Conservation (phyloP, 2,888 invertebrate genomes). For the Melieria picta region DNA sequence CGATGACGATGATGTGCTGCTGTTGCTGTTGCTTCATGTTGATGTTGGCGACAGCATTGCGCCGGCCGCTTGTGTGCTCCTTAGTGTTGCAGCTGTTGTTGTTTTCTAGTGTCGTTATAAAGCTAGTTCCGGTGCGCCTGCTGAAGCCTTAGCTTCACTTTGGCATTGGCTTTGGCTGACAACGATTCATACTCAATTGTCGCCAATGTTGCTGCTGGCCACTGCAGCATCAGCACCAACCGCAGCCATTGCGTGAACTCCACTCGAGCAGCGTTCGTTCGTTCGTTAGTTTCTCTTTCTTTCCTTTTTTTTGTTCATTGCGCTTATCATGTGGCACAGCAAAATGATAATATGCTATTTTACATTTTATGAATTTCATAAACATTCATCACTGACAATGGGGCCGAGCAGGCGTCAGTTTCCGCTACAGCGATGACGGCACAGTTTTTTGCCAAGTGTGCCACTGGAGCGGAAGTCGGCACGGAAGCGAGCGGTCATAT, state of each 20-base stretch:
- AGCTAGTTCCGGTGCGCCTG: neutral
- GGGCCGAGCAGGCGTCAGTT: neutral
- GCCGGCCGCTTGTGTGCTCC: neutral
- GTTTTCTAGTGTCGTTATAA: slow-evolving; percentile 1
- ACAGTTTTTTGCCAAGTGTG: slow-evolving; percentile 17
- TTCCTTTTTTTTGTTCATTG: slow-evolving; percentile 10
- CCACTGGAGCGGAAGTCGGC: slow-evolving; percentile 21
- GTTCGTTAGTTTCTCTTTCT: too few species aligned
- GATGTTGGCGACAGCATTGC: slow-evolving; percentile 4
- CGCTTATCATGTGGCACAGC: slow-evolving; percentile 30
- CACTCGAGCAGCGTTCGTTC: too few species aligned
- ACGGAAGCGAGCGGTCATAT: slow-evolving; percentile 12
- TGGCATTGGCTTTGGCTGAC: neutral
- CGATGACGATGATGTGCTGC: neutral
- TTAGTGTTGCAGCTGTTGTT: slow-evolving; percentile 7
- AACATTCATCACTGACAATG: slow-evolving; percentile 41
- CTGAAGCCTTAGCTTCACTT: neutral
- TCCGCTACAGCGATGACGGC: neutral
- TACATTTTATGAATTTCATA: slow-evolving; percentile 45
- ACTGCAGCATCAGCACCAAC: too few species aligned
- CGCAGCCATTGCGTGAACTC: too few species aligned
- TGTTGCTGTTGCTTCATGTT: slow-evolving; percentile 8
- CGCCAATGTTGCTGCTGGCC: too few species aligned
- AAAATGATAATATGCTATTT: slow-evolving; percentile 44
- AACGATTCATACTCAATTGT: too few species aligned